Base-by-base conservation (phyloP, 2,113 vertebrate species). In the Elephantulus edwardii region DNA sequence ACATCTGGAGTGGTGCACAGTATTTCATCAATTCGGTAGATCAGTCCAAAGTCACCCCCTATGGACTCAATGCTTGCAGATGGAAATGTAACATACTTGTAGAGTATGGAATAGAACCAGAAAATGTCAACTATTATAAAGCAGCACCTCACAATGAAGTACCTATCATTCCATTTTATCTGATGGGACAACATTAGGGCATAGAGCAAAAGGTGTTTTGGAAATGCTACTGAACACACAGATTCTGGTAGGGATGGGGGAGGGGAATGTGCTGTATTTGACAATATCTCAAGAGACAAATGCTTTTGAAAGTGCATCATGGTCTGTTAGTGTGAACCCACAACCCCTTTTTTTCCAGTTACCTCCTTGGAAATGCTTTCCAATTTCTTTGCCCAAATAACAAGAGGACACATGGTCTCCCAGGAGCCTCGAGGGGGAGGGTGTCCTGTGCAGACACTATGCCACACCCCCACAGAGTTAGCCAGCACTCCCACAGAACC, bases 361-460 rank as follows among this genome's bases (percentile, higher is more conserved):
- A 82, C 48, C 40, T 83, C 91, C 60, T 75, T 94, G 78, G 82
- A 95, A 90, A 60, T 88, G 79, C 56, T 79, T 92, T 89, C 66
- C 54, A 40, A 0, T 81, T 93, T 90, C 91, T 93, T 92, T 89
- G 33, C 52, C 54, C 48, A 87, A 93, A 80, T 83, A 88, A 83
- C 90, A 14, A 88, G 66, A n/a, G 10, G 26, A 72, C n/a, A 20
- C 66, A 42, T 48, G 56, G n/a, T 50, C 86, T 74, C 46, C 66
- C 20, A 81, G 78, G 33, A 46, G 60, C 48, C 78, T 44, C 22
- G 5, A 1, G 56, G 85, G 87, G 90, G 38, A 6, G 22, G 58
- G 52, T n/a, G 46, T 72, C 38, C 78, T 56, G 48, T 14, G 1
- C 46, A 50, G 30, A 56, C 38, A 30, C 60, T 58, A 20, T 10